Evolutionary conservation across 2,888 invertebrate species (phyloP).

Genomic region (Lasioglossum oenotherae): DNA sequence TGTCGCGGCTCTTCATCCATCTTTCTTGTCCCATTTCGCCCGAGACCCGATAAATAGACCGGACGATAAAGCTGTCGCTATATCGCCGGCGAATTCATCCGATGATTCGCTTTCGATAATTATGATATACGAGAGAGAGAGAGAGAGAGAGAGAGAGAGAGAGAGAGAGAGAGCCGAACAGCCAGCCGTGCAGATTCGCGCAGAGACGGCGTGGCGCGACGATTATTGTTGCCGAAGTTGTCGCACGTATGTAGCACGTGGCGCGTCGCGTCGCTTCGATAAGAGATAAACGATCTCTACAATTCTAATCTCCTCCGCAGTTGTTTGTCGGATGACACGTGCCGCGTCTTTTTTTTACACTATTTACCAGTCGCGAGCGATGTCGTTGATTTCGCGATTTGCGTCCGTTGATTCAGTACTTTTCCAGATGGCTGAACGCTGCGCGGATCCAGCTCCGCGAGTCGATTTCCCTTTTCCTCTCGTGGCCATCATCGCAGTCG

Average conservation of each 20-base stretch:
- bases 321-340: not conserved
- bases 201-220: not conserved
- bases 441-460: not conserved
- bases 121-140: slow-evolving; percentile 56
- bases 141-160: too few species aligned
- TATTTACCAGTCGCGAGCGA: not conserved
- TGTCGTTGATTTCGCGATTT: not conserved
- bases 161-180: too few species aligned
- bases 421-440: not conserved
- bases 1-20: slow-evolving; percentile 58
- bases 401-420: slow-evolving; percentile 1
- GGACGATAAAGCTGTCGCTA: slow-evolving; percentile 58
- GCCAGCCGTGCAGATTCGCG: not conserved
- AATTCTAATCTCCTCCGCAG: not conserved
- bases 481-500: not conserved
- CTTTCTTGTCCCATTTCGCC: slow-evolving; percentile 50
- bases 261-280: not conserved
- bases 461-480: not conserved
- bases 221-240: not conserved
- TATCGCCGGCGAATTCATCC: slow-evolving; percentile 38
- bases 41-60: slow-evolving; percentile 51
- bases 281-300: not conserved
- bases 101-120: slow-evolving; percentile 60
- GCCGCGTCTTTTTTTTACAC: not conserved
- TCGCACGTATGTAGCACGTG: not conserved